Percentiles rank a stretch among this genome's conserved stretches.
Evolutionary conservation across 2,113 vertebrate species (phyloP).

Genomic region (Aphelocoma coerulescens): DNA sequence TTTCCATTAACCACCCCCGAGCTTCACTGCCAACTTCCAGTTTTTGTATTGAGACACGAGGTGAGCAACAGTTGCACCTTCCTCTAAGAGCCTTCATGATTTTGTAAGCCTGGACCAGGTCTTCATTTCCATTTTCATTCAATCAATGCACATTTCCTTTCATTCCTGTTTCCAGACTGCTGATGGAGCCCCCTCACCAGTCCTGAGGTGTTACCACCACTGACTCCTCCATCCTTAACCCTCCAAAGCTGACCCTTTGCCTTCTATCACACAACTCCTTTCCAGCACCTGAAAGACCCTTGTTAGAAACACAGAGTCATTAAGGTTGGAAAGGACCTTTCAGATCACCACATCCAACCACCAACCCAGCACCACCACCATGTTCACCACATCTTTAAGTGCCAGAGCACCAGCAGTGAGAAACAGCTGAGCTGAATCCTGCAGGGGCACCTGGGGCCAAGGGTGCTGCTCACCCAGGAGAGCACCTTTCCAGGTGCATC

Average conservation of each 20-base stretch:
- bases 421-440: neutral
- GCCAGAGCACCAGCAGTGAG: neutral
- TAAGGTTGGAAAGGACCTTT: neutral
- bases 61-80: neutral
- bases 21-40: neutral
- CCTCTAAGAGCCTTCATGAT: neutral
- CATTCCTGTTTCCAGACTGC: neutral
- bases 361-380: neutral
- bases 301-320: neutral
- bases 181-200: neutral
- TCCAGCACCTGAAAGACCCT: neutral
- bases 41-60: neutral
- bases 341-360: neutral
- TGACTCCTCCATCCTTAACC: neutral
- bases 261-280: neutral
- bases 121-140: neutral
- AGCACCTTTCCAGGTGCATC: neutral
- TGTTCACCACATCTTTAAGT: neutral
- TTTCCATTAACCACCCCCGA: too few relatives aligned
- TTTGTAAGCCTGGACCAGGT: neutral
- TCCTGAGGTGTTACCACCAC: neutral
- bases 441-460: neutral
- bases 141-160: neutral
- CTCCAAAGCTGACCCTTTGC: neutral
- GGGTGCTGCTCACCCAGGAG: neutral